phyloP scores from a whole-genome alignment of 2,888 invertebrate species.

The Trichopria drosophilae region DNA sequence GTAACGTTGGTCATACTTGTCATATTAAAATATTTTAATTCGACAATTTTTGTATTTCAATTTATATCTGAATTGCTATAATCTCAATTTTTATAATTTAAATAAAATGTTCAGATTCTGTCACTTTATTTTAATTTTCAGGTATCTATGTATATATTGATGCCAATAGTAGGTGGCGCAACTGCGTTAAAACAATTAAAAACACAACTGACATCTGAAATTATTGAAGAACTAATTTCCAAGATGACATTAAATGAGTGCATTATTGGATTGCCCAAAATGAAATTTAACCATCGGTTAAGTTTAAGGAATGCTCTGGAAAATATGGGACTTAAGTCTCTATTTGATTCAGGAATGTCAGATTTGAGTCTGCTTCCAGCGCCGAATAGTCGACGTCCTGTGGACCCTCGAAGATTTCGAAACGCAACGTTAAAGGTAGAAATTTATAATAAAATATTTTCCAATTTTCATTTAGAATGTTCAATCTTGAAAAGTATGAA shows the following conservation, averaged over 20 bases:
- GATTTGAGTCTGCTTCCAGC: constrained; percentile 72
- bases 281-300: constrained; percentile 68
- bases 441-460: too few relatives aligned
- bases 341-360: constrained; percentile 66
- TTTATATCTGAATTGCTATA: too few relatives aligned
- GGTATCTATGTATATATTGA: constrained; percentile 67
- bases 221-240: constrained; percentile 61
- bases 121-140: constrained; percentile 32
- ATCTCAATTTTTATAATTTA: too few relatives aligned
- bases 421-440: too few relatives aligned
- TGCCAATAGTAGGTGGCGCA: constrained; percentile 64
- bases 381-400: too few relatives aligned
- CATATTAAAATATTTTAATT: too few relatives aligned
- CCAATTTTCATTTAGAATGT: too few relatives aligned
- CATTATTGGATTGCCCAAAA: constrained; percentile 70
- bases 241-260: constrained; percentile 60
- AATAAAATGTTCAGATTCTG: too few relatives aligned
- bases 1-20: too few relatives aligned
- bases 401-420: too few relatives aligned
- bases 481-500: too few relatives aligned
- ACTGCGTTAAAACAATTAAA: constrained; percentile 61
- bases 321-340: constrained; percentile 64
- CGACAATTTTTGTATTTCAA: too few relatives aligned
- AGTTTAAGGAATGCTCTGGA: constrained; percentile 64
- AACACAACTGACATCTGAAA: constrained; percentile 58